These are phyloP conservation scores for Schizopygopsis malacanthus DNA, from an alignment of 2,797 vertebrate species.

Conservation along the genomic window DNA sequence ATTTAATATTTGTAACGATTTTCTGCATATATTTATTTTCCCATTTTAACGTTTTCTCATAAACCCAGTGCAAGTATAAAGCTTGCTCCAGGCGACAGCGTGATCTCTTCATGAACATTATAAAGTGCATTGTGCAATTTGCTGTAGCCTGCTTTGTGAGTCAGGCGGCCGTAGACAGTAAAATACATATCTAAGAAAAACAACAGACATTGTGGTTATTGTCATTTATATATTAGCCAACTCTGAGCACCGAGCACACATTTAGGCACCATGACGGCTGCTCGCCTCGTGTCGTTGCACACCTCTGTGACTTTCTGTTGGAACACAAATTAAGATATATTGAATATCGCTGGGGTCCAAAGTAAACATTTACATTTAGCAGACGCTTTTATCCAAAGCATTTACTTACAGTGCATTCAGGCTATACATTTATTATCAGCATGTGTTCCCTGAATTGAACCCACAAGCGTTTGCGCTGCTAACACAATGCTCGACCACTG, in stretches of 20 bases:
- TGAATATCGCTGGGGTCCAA: neutral
- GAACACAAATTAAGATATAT: neutral
- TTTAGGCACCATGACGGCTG: neutral
- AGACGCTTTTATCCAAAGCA: too few relatives aligned
- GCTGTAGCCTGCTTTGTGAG: neutral
- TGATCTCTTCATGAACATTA: neutral
- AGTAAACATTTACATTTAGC: too few relatives aligned
- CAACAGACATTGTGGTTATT: neutral
- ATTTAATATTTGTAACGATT: neutral
- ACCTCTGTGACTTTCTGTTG: neutral
- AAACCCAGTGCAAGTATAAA: neutral
- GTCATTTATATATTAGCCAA: neutral
- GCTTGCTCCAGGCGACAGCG: neutral
- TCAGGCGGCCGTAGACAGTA: neutral
- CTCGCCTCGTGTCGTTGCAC: neutral
- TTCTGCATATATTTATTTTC: neutral
- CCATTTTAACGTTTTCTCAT: neutral
- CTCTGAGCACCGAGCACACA: neutral
- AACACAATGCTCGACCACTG: too few relatives aligned
- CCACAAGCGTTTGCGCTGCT: too few relatives aligned
- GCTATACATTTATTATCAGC: too few relatives aligned
- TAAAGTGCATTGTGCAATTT: neutral
- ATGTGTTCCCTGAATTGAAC: too few relatives aligned
- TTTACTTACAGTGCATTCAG: too few relatives aligned
- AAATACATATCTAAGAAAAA: neutral